A percentile compares a stretch with the other conserved stretches of the same genome.
Evolutionary conservation across 2,888 invertebrate species (phyloP).

Genomic region (Plemyria rubiginata): DNA sequence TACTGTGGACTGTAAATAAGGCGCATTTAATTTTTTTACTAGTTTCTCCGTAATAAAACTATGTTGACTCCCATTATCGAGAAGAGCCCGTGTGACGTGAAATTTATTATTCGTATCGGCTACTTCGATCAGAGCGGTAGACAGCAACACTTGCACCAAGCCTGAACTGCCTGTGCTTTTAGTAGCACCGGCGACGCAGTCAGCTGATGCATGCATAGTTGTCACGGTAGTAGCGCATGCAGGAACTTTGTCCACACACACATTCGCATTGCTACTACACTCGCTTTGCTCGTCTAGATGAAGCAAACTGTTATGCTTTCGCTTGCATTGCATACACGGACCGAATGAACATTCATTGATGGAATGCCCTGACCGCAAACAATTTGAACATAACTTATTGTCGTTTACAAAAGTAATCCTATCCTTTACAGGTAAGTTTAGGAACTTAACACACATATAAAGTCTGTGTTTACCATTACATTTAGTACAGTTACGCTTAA

Average conservation of each 20-base stretch:
- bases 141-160: conserved; percentile 15
- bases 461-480: conserved; percentile 18
- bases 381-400: conserved; percentile 25
- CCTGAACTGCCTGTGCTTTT: conserved; percentile 1
- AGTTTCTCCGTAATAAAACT: no score
- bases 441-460: conserved; percentile 21
- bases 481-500: conserved; percentile 4
- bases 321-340: conserved; percentile 20
- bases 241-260: conserved; percentile 2
- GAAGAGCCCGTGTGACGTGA: not conserved
- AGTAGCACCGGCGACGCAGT: conserved; percentile 1
- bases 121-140: conserved; percentile 10
- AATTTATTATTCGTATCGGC: conserved; percentile 8
- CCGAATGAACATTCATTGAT: conserved; percentile 12
- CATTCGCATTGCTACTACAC: conserved; percentile 5
- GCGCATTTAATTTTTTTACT: no score
- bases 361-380: conserved; percentile 17
- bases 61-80: no score
- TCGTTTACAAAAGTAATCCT: conserved; percentile 5
- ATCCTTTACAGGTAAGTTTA: conserved; percentile 19
- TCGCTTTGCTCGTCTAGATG: conserved; percentile 6
- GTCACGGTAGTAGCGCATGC: conserved; percentile 2
- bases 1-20: conserved; percentile 41
- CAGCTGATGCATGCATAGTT: conserved; percentile 4
- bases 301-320: conserved; percentile 27